Conservation (phyloP, 2,797 vertebrate genomes). For the Arrhamphus sclerolepis region DNA sequence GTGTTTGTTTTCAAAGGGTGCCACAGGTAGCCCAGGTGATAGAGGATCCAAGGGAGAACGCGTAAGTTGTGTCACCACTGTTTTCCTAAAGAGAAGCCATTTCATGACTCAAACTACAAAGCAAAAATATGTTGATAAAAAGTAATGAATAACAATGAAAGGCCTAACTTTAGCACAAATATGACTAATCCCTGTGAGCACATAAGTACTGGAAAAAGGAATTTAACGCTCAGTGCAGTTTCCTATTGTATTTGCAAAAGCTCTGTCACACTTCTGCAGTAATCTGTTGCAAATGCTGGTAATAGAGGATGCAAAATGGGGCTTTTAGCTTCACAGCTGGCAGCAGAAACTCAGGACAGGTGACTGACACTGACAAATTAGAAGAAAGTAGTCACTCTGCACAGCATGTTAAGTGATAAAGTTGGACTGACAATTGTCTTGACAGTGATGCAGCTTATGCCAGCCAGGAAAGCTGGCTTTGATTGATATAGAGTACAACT, state of each 20-base stretch:
- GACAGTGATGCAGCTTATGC: slow-evolving; percentile 1
- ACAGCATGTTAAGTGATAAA: slow-evolving; percentile 26
- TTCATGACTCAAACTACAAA: slow-evolving; percentile 36
- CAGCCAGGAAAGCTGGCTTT: slow-evolving; percentile 15
- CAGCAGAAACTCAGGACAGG: slow-evolving; percentile 35
- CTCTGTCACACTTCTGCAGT: slow-evolving; percentile 55
- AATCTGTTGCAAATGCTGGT: slow-evolving; percentile 58
- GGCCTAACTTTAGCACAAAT: slow-evolving; percentile 57
- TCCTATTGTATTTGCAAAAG: slow-evolving; percentile 54
- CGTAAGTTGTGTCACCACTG: slow-evolving; percentile 76
- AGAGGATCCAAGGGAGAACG: slow-evolving; percentile 98
- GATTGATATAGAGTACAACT: not conserved
- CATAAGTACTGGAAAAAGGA: slow-evolving; percentile 63
- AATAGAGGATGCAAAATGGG: slow-evolving; percentile 51
- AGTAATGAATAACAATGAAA: slow-evolving; percentile 66
- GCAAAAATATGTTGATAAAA: slow-evolving; percentile 52
- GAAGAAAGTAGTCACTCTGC: slow-evolving; percentile 34
- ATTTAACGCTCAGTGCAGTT: slow-evolving; percentile 57
- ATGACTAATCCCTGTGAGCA: slow-evolving; percentile 65
- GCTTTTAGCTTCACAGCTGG: slow-evolving; percentile 42
- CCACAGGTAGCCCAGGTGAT: slow-evolving; percentile 88
- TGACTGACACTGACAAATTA: slow-evolving; percentile 45
- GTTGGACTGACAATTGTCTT: slow-evolving; percentile 11
- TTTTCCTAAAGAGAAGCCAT: slow-evolving; percentile 32
- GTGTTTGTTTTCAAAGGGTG: slow-evolving; percentile 80